Conservation (phyloP, 1,140 invertebrate genomes). For the Drosophila varians region DNA sequence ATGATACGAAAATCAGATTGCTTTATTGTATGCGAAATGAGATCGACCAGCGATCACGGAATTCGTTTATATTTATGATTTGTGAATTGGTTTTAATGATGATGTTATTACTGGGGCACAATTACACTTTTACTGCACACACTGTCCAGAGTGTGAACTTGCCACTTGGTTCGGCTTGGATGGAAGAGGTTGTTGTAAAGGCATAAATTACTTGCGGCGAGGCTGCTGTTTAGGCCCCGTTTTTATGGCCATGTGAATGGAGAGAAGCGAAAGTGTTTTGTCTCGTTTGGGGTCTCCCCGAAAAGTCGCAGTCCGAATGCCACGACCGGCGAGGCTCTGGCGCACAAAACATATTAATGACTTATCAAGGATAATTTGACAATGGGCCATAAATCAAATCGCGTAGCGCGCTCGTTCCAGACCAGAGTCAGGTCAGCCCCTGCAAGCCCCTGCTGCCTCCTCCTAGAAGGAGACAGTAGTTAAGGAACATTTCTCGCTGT, state of each 20-base stretch:
- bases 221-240: conserved; percentile 31
- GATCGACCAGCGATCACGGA: conserved; percentile 65
- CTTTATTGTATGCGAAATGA: conserved; percentile 80
- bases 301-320: conserved; percentile 41
- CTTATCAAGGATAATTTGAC: conserved; percentile 83
- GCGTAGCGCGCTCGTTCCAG: conserved; percentile 54
- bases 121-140: conserved; percentile 70
- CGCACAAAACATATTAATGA: conserved; percentile 76
- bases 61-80: conserved; percentile 81
- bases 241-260: conserved; percentile 75
- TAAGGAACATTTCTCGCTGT: neutral
- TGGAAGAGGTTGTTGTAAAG: conserved; percentile 71
- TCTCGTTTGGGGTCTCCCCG: conserved; percentile 11
- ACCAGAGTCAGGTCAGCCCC: too few species aligned
- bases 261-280: conserved; percentile 54
- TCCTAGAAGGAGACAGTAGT: too few species aligned
- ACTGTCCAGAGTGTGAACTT: conserved; percentile 73
- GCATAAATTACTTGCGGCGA: conserved; percentile 62
- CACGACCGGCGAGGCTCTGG: conserved; percentile 38
- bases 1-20: conserved; percentile 82
- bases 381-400: conserved; percentile 77
- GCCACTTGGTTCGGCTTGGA: conserved; percentile 82
- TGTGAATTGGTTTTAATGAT: conserved; percentile 83
- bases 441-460: conserved; percentile 5
- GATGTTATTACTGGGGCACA: conserved; percentile 61